A percentile compares a stretch with the other conserved stretches of the same genome.
Conservation (phyloP, 2,113 vertebrate genomes). For the Thunnus thynnus region DNA sequence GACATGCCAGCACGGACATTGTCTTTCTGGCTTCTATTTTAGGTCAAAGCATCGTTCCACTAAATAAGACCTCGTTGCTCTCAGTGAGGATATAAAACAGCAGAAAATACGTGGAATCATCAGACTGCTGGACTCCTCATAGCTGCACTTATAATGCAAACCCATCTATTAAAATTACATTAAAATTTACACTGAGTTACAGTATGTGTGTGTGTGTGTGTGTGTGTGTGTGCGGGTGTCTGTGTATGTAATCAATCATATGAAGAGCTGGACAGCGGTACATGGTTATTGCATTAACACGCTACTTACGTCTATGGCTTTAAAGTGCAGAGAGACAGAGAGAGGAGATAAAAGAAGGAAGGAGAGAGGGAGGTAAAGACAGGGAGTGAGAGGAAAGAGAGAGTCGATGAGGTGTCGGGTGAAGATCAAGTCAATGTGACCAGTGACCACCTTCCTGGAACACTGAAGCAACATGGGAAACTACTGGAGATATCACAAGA, state of each 20-base stretch:
- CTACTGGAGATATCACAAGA: conserved; percentile 43
- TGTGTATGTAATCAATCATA: conserved; percentile 72
- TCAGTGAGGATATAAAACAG: conserved; percentile 68
- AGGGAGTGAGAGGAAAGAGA: conserved; percentile 36
- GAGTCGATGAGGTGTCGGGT: conserved; percentile 63
- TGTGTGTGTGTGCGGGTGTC: conserved; percentile 38
- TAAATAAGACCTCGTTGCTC: conserved; percentile 64
- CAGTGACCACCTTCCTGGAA: conserved; percentile 33
- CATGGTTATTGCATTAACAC: conserved; percentile 76
- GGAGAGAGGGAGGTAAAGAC: conserved; percentile 42
- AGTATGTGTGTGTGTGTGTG: conserved; percentile 23
- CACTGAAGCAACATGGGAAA: conserved; percentile 53
- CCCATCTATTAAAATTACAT: conserved; percentile 69
- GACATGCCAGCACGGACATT: conserved; percentile 54
- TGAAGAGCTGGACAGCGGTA: conserved; percentile 60
- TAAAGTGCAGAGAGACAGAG: conserved; percentile 47
- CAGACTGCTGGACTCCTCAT: conserved; percentile 56
- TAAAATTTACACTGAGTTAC: conserved; percentile 39
- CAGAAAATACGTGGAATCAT: conserved; percentile 50
- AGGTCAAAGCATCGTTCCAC: conserved; percentile 52
- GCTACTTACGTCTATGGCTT: conserved; percentile 55
- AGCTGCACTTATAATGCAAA: conserved; percentile 63
- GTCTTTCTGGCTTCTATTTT: conserved; percentile 57
- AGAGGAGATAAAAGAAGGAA: conserved; percentile 61
- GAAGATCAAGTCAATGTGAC: conserved; percentile 53